Base-by-base conservation (phyloP, 2,797 vertebrate species). In the Gorsachius magnificus region DNA sequence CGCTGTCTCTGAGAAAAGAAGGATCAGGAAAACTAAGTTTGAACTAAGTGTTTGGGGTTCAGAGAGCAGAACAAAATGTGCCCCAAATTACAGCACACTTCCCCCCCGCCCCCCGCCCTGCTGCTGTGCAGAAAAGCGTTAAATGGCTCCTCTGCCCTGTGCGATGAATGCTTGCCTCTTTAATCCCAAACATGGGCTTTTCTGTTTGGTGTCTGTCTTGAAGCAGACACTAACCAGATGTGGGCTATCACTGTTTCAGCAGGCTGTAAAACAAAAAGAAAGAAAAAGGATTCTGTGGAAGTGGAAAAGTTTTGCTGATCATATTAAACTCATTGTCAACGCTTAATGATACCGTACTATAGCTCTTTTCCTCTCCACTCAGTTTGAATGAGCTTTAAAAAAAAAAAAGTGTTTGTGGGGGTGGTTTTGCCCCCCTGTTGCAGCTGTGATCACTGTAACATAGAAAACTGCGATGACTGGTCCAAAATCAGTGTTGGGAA, bases 201-300 rank as follows among this genome's bases (percentile, higher is more conserved):
- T 95, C 90, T 95, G 0, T 90, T 91, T 83, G 90, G 75, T 92
- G 43, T 83, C 83, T 93, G 89, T 48, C 64, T 89, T 61, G 57
- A 83, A 46, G 33, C 76, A 96, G 87, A 96, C 92, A 90, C 71
- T 94, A 94, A 93, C 82, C 94, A 96, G 90, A 92, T 87, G 84
- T 88, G 63, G 92, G 64, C 79, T 91, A 82, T 95, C 90, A 58
- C 72, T 72, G 79, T 91, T 96, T 93, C 87, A 96, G 57, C 92
- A 94, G 89, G 46, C 92, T 96, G 81, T 96, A 89, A 96, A 97
- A 92, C 87, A 91, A 96, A 94, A 94, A 22, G 65, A 89, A 94
- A 93, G 92, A 71, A 93, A 81, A 85, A 75, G 38, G 85, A 76
- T 75, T 95, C 9, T 2, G 54, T 91, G 72, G 79, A 94, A 94